Percentiles rank a stretch among this genome's conserved stretches.
phyloP scores from a whole-genome alignment of 1,140 invertebrate species.

The Heliconius eleuchia region DNA sequence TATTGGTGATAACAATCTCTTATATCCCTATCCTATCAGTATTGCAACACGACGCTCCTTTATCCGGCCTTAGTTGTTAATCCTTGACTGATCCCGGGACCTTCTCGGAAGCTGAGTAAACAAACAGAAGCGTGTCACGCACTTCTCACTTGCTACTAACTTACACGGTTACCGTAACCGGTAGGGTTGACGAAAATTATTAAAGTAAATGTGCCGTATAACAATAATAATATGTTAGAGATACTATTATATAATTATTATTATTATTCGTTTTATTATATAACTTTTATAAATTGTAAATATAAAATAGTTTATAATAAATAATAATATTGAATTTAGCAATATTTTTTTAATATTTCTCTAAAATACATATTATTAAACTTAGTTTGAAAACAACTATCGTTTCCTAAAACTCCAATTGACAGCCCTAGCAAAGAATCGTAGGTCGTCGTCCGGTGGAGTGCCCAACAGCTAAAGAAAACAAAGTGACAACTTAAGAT shows the following conservation, averaged over 20 bases:
- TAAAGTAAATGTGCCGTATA: not conserved
- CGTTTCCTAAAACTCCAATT: conserved; percentile 15
- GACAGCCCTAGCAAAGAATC: conserved; percentile 55
- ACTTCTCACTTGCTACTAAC: conserved; percentile 65
- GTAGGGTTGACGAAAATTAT: conserved; percentile 44
- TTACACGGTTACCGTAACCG: conserved; percentile 68
- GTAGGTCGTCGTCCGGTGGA: conserved; percentile 63
- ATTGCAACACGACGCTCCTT: conserved; percentile 24
- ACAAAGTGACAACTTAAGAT: conserved; percentile 76
- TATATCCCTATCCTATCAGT: conserved; percentile 19
- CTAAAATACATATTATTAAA: no score
- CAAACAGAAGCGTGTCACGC: conserved; percentile 70
- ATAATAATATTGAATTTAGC: no score
- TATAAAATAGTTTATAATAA: no score
- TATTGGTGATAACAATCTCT: not conserved
- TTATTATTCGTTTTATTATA: not conserved
- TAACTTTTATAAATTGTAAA: no score
- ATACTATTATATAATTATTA: no score
- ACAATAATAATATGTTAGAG: not conserved
- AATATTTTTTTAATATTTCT: no score
- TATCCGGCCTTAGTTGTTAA: conserved; percentile 38
- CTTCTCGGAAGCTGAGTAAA: conserved; percentile 64
- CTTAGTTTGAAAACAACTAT: no score
- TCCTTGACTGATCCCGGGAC: conserved; percentile 44
- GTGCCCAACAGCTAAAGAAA: conserved; percentile 71